These are phyloP conservation scores for Argopecten irradians DNA, from an alignment of 1,140 invertebrate genomes.

Conservation along the genomic window DNA sequence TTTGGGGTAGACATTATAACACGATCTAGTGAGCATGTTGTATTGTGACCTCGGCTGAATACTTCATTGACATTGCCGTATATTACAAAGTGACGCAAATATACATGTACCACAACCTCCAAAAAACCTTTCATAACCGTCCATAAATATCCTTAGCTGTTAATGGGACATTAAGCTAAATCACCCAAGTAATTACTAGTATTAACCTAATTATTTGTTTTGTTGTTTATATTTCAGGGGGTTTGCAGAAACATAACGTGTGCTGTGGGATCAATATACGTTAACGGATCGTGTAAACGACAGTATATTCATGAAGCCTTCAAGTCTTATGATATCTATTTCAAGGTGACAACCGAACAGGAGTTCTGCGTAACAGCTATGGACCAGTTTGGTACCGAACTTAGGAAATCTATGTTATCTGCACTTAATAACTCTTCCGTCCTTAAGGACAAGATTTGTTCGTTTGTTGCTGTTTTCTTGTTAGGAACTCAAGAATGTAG, in stretches of 20 bases:
- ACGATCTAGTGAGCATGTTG: too few species aligned
- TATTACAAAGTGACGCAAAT: too few species aligned
- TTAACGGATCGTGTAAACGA: background rate
- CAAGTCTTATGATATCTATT: background rate
- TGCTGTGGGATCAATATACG: background rate
- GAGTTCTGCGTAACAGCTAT: background rate
- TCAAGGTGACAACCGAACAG: background rate
- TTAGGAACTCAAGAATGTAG: background rate
- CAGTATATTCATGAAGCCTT: background rate
- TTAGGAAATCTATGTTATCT: background rate
- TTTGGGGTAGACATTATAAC: too few species aligned
- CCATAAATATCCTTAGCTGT: too few species aligned
- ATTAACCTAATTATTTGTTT: too few species aligned
- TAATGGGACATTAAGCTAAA: too few species aligned
- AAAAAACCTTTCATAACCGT: too few species aligned
- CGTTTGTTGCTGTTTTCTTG: background rate
- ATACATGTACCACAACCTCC: too few species aligned
- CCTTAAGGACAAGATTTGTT: background rate
- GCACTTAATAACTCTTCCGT: background rate
- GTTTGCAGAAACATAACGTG: background rate
- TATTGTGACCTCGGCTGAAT: too few species aligned
- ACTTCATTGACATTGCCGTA: too few species aligned
- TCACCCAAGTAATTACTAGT: too few species aligned
- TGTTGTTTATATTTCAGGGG: background rate
- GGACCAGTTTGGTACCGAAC: background rate